Base-by-base conservation (phyloP, 2,797 vertebrate genomes). In the Lindbergichthys nudifrons region DNA sequence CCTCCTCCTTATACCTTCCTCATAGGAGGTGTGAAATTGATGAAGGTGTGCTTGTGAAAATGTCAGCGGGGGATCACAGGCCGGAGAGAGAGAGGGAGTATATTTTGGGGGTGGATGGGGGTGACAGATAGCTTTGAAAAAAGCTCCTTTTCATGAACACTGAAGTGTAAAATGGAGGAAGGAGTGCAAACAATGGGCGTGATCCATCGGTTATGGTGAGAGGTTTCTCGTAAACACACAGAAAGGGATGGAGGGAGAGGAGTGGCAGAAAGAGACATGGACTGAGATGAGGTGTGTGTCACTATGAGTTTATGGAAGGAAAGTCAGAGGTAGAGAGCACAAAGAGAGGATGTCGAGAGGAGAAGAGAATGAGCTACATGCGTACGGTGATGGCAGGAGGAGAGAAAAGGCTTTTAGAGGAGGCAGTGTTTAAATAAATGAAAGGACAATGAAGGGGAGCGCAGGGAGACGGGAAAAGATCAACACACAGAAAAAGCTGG, bases 151-250 rank as follows among this genome's bases (percentile, higher is more conserved):
- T 91, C 88, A 88, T 92, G 90, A 89, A 93, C 90, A 88, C 89
- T 93, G 89, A 91, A 90, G 92, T 93, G 92, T 91, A 92, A 93
- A 93, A 93, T 89, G 80, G 90, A 93, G 86, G 83, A 79, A 68
- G 79, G 41, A 50, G 73, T 39, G 58, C 85, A 89, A 92, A 93
- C 90, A 92, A 92, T 90, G 83, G 77, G 56, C 41, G 45, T 89
- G 88, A 93, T 92, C 89, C 91, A 87, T 92, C 64, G 87, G 82
- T 86, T 84, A 74, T 73, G 77, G 87, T 75, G 84, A 83, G 86
- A 86, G 88, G 81, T 70, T 90, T 87, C 91, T 89, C 45, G 61
- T 81, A 84, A 90, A 92, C 66, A 79, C 81, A 68, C 12, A 32
- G 32, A 36, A 36, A 7, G 32, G 8, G 32, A 36, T 36, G 32